These are phyloP conservation scores for Alectoris magna DNA, from an alignment of 2,797 vertebrate species.

Conservation along the genomic window DNA sequence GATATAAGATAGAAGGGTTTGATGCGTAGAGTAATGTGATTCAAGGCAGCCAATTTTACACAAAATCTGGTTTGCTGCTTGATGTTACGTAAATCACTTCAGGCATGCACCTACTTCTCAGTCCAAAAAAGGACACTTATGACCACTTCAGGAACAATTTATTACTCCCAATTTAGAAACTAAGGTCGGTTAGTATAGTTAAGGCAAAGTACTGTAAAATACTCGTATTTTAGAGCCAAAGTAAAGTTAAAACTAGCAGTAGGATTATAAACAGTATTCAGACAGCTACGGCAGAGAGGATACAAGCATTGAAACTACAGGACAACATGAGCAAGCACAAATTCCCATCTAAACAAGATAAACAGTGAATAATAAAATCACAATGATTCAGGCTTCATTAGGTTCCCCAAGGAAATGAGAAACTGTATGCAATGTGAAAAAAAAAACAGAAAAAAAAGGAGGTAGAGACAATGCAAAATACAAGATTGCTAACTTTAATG, in stretches of 20 bases:
- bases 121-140: background rate
- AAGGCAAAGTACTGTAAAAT: background rate
- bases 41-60: slow-evolving; percentile 1
- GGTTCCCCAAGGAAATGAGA: background rate
- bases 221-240: background rate
- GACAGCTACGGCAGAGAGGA: background rate
- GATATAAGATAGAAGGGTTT: background rate
- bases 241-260: background rate
- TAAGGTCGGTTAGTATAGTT: background rate
- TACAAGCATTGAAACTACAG: background rate
- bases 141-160: background rate
- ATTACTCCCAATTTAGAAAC: background rate
- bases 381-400: background rate
- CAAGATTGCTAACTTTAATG: background rate
- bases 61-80: background rate
- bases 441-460: background rate
- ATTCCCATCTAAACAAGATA: slow-evolving; percentile 5
- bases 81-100: slow-evolving; percentile 21
- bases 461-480: background rate
- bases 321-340: background rate
- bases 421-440: background rate
- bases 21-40: background rate
- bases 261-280: background rate
- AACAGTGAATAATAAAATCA: slow-evolving; percentile 1
- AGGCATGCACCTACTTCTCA: background rate